Conservation (phyloP, 2,888 invertebrate genomes). For the Uloborus plumipes region DNA sequence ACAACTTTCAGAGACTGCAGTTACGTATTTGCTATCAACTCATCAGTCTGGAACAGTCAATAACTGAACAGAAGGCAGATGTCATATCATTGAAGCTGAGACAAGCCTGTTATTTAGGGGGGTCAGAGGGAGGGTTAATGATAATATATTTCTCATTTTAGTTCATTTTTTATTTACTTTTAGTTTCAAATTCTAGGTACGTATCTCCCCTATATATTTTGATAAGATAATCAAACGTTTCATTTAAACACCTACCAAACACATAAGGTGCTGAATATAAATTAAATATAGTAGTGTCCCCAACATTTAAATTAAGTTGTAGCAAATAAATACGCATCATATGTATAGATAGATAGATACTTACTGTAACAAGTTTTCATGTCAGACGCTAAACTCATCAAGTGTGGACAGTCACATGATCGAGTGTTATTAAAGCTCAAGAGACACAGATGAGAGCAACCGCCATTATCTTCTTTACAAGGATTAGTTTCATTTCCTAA, state of each 20-base stretch:
- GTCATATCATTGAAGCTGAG: no score
- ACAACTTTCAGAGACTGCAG: no score
- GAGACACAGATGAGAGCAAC: slow-evolving; percentile 86
- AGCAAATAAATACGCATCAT: neutral
- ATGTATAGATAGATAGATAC: slow-evolving; percentile 67
- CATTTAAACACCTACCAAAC: neutral
- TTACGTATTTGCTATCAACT: no score
- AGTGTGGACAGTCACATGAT: slow-evolving; percentile 87
- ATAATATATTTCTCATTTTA: no score
- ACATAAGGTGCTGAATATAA: neutral
- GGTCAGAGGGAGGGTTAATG: no score
- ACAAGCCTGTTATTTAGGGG: no score
- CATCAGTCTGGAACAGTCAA: neutral
- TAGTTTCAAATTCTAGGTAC: no score
- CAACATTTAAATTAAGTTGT: no score
- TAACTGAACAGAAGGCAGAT: no score
- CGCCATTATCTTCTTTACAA: slow-evolving; percentile 80
- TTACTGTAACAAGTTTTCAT: slow-evolving; percentile 79
- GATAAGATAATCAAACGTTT: neutral
- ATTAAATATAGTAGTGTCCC: neutral
- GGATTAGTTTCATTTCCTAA: slow-evolving; percentile 75
- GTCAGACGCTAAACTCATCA: slow-evolving; percentile 82
- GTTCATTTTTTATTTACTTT: no score
- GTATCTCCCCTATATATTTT: no score
- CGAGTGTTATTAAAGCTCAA: slow-evolving; percentile 78